Percentiles rank a stretch among this genome's conserved stretches.
Evolutionary conservation across 1,140 invertebrate genomes (phyloP).

Genomic region (Aleiodes sp.): DNA sequence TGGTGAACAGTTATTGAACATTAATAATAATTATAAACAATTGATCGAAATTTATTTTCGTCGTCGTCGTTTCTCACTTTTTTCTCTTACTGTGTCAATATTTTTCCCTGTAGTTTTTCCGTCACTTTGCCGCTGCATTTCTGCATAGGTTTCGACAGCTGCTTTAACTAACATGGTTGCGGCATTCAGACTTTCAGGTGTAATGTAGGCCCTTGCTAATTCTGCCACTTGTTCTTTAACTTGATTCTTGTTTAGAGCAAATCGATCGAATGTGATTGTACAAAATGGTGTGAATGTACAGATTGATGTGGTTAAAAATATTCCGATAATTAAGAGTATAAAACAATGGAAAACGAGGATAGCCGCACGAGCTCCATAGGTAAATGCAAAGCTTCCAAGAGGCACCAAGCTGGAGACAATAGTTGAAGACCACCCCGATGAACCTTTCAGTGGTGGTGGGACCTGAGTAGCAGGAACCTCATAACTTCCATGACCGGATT

Average conservation of each 20-base stretch:
- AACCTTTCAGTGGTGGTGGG: constrained; percentile 32
- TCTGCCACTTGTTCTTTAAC: constrained; percentile 48
- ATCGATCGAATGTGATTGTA: constrained; percentile 68
- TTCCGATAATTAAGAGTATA: constrained; percentile 52
- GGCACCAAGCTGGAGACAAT: constrained; percentile 36
- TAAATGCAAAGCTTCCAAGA: constrained; percentile 30
- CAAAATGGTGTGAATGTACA: constrained; percentile 76
- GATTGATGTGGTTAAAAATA: constrained; percentile 66
- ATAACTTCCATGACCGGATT: constrained; percentile 58
- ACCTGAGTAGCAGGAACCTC: constrained; percentile 21
- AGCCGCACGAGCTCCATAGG: constrained; percentile 34
- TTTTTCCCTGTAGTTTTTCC: neutral
- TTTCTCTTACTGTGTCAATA: neutral
- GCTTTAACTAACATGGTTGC: constrained; percentile 71
- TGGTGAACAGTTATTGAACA: too few species aligned
- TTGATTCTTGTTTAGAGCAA: constrained; percentile 55
- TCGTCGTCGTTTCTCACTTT: constrained; percentile 6
- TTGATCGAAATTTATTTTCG: constrained; percentile 17
- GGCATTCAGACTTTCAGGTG: constrained; percentile 67
- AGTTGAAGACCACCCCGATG: constrained; percentile 16
- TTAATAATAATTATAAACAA: too few species aligned
- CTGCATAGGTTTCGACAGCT: constrained; percentile 73
- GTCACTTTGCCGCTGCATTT: constrained; percentile 60
- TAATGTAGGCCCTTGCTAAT: constrained; percentile 52
- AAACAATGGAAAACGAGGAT: constrained; percentile 34